A percentile compares a stretch with the other conserved stretches of the same genome.
These are phyloP conservation scores for Corythucha ciliata DNA, from an alignment of 2,888 invertebrate genomes.

Conservation along the genomic window DNA sequence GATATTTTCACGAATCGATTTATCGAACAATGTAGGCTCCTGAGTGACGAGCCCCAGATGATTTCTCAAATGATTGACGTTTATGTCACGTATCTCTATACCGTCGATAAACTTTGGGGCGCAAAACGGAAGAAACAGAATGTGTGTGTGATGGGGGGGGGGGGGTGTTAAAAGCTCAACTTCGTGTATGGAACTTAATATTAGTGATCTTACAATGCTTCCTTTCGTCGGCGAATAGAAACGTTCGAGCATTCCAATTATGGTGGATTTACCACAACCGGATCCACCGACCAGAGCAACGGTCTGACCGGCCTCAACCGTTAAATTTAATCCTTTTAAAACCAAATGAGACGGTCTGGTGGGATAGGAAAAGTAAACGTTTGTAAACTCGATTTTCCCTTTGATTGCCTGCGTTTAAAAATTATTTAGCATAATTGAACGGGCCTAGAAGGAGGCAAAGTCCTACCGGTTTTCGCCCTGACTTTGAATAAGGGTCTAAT, in stretches of 20 bases:
- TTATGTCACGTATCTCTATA: constrained; percentile 46
- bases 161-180: too few species aligned
- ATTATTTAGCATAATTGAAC: too few species aligned
- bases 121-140: constrained; percentile 9
- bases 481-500: too few species aligned
- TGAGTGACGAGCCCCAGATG: constrained; percentile 70
- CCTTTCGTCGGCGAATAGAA: constrained; percentile 71
- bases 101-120: constrained; percentile 35
- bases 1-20: constrained; percentile 52
- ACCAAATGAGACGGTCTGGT: constrained; percentile 61
- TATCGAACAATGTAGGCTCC: constrained; percentile 52
- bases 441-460: too few species aligned
- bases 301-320: constrained; percentile 57
- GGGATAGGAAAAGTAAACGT: constrained; percentile 67
- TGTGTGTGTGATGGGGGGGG: too few species aligned
- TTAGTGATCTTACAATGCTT: constrained; percentile 47
- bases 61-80: constrained; percentile 57
- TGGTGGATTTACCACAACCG: constrained; percentile 84
- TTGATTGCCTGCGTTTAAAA: constrained; percentile 48
- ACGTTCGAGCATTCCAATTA: constrained; percentile 70
- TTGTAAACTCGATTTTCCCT: constrained; percentile 60
- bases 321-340: constrained; percentile 54
- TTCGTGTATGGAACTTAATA: background rate
- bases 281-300: constrained; percentile 69
- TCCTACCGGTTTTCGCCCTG: too few species aligned